Conservation (phyloP, 2,888 invertebrate species). For the Microctonus brassicae region DNA sequence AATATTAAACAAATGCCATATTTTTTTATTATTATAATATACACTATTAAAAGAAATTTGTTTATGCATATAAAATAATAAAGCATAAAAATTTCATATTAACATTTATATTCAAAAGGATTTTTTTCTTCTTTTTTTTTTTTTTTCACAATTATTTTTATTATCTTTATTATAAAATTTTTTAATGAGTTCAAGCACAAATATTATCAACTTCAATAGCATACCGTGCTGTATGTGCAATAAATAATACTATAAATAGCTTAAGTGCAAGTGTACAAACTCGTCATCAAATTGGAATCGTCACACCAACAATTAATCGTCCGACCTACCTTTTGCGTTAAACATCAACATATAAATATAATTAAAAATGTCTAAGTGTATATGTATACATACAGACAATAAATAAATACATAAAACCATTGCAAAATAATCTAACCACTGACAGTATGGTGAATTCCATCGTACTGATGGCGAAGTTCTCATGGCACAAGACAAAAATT, state of each 20-base stretch:
- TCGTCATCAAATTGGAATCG: conserved; percentile 1
- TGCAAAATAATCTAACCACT: conserved; percentile 12
- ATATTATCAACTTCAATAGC: no score
- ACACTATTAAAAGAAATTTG: no score
- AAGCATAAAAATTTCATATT: no score
- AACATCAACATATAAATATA: no score
- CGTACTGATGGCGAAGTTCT: conserved; percentile 30
- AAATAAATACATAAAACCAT: conserved; percentile 3
- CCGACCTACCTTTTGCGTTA: neutral
- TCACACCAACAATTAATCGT: neutral
- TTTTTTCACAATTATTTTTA: no score
- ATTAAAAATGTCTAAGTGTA: neutral
- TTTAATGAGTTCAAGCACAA: no score
- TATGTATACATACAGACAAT: neutral
- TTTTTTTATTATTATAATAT: no score
- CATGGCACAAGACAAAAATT: conserved; percentile 49
- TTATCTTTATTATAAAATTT: no score
- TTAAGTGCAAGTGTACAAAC: neutral
- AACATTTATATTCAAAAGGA: no score
- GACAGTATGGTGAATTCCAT: neutral
- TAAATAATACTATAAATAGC: neutral
- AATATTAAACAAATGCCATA: no score
- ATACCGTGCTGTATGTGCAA: neutral
- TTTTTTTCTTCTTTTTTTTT: no score
- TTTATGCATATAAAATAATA: no score